Evolutionary conservation across 2,888 invertebrate species (phyloP).

Genomic region (Cataglyphis rosenhaueri): DNA sequence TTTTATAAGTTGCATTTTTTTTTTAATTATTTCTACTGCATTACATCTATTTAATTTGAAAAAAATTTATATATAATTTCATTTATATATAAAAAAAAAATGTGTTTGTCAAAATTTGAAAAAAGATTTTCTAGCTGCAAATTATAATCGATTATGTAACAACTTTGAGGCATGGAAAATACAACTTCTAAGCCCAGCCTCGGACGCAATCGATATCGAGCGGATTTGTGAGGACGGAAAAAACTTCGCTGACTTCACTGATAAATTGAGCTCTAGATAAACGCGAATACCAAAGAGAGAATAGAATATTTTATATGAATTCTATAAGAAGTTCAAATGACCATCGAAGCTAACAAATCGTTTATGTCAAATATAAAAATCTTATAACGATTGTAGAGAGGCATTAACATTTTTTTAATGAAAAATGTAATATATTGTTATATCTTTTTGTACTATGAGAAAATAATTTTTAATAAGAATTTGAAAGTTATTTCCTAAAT

Average conservation of each 20-base stretch:
- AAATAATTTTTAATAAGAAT: neutral
- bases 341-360: neutral
- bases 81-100: too few relatives aligned
- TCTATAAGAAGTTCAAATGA: conserved; percentile 11
- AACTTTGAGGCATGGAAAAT: conserved; percentile 48
- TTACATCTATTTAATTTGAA: neutral
- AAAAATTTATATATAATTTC: neutral
- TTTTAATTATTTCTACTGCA: neutral
- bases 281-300: neutral
- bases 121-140: neutral
- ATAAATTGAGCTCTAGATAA: conserved; percentile 26
- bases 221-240: conserved; percentile 37
- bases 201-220: conserved; percentile 34
- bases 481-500: neutral
- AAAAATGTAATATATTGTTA: neutral
- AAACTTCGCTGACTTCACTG: conserved; percentile 17
- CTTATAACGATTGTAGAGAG: neutral
- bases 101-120: neutral
- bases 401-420: neutral
- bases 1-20: neutral
- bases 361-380: neutral
- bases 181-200: conserved; percentile 46
- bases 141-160: conserved; percentile 24
- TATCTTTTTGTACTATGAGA: neutral
- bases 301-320: conserved; percentile 24